Conservation (phyloP, 2,888 invertebrate genomes). For the Eudemis profundana region DNA sequence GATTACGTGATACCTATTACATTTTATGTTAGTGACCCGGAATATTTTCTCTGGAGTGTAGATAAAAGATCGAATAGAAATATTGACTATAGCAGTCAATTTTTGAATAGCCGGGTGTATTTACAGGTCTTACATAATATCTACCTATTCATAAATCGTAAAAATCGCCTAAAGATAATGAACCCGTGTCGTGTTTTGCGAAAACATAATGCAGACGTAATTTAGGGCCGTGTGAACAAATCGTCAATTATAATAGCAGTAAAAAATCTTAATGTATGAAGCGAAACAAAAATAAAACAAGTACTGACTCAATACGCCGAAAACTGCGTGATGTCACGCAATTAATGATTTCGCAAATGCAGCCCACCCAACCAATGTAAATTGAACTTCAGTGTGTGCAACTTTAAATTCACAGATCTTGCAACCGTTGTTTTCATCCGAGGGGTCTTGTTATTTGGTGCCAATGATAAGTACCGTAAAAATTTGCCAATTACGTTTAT, state of each 20-base stretch:
- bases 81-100: too few relatives aligned
- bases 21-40: too few relatives aligned
- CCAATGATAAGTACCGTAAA: constrained; percentile 17
- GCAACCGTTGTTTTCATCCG: background rate
- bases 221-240: constrained; percentile 41
- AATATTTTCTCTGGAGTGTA: too few relatives aligned
- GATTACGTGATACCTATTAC: too few relatives aligned
- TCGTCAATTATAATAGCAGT: constrained; percentile 38
- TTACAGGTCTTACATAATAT: background rate
- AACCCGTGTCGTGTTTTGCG: constrained; percentile 19
- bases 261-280: constrained; percentile 41
- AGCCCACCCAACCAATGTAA: constrained; percentile 13
- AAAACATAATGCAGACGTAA: constrained; percentile 23
- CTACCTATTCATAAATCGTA: background rate
- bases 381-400: constrained; percentile 15
- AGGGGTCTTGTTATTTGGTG: constrained; percentile 10
- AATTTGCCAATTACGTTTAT: constrained; percentile 31
- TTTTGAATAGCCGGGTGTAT: too few relatives aligned
- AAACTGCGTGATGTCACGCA: constrained; percentile 47
- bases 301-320: constrained; percentile 34
- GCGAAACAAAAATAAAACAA: constrained; percentile 39
- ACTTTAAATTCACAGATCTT: background rate
- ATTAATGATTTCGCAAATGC: constrained; percentile 34
- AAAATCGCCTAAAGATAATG: constrained; percentile 11
- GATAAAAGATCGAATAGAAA: too few relatives aligned